These are phyloP conservation scores for Champsocephalus gunnari DNA, from an alignment of 2,797 vertebrate species.

Conservation along the genomic window DNA sequence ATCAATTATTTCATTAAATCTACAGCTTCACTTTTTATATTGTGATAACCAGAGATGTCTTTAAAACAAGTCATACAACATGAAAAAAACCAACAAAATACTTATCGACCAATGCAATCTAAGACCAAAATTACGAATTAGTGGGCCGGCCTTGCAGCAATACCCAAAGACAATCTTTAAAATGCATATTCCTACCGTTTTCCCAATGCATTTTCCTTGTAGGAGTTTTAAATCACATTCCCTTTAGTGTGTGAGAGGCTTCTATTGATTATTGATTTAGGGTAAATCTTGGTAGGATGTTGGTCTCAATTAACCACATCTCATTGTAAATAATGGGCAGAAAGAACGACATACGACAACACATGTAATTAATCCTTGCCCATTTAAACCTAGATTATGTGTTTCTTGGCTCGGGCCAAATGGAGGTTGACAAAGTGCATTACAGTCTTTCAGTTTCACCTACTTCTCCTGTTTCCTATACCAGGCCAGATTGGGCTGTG, in stretches of 20 bases:
- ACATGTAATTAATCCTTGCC: neutral
- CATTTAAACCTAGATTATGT: constrained; percentile 19
- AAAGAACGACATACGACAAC: neutral
- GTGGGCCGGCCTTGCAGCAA: too few species aligned
- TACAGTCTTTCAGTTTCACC: constrained; percentile 41
- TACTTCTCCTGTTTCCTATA: constrained; percentile 14
- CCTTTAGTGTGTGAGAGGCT: neutral
- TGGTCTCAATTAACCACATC: neutral
- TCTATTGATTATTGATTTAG: constrained; percentile 3
- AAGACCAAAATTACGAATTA: too few species aligned
- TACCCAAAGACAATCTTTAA: neutral
- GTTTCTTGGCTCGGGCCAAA: constrained; percentile 26
- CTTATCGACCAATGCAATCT: too few species aligned
- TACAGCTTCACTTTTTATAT: too few species aligned
- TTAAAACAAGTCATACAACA: too few species aligned
- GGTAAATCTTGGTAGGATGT: neutral
- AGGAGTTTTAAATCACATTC: neutral
- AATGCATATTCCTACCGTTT: neutral
- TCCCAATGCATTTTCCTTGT: neutral
- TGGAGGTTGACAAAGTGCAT: constrained; percentile 47
- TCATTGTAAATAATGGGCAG: neutral
- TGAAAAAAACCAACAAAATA: too few species aligned
- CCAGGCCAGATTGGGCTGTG: constrained; percentile 58
- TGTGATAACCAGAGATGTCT: too few species aligned
- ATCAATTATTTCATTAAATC: too few species aligned